Base-by-base conservation (phyloP, 2,888 invertebrate genomes). In the Drosophila anomelani region DNA sequence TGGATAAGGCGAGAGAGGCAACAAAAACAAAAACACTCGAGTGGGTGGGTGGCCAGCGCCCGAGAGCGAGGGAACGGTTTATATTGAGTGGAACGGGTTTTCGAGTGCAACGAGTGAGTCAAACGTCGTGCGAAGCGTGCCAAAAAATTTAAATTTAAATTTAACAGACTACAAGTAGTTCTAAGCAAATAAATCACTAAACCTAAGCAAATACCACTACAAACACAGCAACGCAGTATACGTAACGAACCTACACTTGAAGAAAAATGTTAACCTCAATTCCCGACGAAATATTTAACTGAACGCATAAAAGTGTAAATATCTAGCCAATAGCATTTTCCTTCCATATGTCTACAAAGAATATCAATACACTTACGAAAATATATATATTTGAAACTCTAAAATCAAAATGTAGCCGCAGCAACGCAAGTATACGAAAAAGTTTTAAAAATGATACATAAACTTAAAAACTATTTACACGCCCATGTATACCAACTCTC, bases 151-250 rank as follows among this genome's bases (percentile, higher is more conserved):
- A 55, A 69, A 29, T 38, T 53, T 43, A 67, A 44, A 17, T 41
- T 23, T 0, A 34, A 51, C 34, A 9, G 26, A 70, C 63, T 34
- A 53, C 64, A 47, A 29, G 38, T 51, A 51, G 34, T 51, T 51
- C 0, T 39, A 76, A 67, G 59, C 56, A 49, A 66, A 32, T 74
- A 59, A 62, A 78, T 73, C 55, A 59, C 29, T 78, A 69, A 39
- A 67, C n/a, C 60, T 80, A 88, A 85, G 83, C 47, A 56, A 63
- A 53, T 53, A 73, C 84, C 73, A 29, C 84, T 75, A 85, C 63
- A 62, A 80, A 76, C 60, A 84, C 80, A 90, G 85, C 81, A 90
- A 87, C 83, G 85, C 85, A 81, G 90, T 90, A 90, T 90, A 90
- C 90, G 90, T 91, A 90, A 90, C 58, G 68, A 36, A 36, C 43